These are phyloP conservation scores for Junonia oenone DNA, from an alignment of 2,888 invertebrate genomes.

Conservation along the genomic window DNA sequence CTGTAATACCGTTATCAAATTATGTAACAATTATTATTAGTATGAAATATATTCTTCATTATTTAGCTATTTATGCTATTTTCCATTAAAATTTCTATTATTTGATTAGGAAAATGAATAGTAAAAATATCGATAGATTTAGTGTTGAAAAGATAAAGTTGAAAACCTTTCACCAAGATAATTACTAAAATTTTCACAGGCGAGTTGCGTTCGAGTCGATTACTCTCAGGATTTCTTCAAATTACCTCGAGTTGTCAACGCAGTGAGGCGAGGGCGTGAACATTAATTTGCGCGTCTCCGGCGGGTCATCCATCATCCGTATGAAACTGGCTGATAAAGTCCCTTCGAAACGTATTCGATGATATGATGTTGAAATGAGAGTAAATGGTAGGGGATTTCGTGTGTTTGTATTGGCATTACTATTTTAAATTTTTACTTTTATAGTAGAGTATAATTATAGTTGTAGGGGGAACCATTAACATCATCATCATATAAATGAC, in stretches of 20 bases:
- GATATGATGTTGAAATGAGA: neutral
- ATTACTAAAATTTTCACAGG: neutral
- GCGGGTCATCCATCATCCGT: constrained; percentile 40
- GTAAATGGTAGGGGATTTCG: neutral
- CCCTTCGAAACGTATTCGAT: neutral
- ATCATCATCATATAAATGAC: no score
- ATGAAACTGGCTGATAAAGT: constrained; percentile 16
- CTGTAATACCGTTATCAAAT: no score
- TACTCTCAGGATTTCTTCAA: constrained; percentile 13
- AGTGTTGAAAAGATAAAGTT: no score
- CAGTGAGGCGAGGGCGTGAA: constrained; percentile 43
- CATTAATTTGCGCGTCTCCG: constrained; percentile 48
- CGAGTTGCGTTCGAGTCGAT: neutral
- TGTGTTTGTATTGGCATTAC: neutral
- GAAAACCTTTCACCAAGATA: no score
- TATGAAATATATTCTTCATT: no score
- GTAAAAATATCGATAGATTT: no score
- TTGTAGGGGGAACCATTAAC: no score
- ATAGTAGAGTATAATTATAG: neutral
- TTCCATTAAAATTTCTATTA: no score
- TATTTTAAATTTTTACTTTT: neutral
- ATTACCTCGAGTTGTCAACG: constrained; percentile 30
- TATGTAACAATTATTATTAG: no score
- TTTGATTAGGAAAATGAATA: no score
- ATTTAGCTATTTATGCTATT: no score